Base-by-base conservation (phyloP, 2,888 invertebrate genomes). In the Eilema griseolum region DNA sequence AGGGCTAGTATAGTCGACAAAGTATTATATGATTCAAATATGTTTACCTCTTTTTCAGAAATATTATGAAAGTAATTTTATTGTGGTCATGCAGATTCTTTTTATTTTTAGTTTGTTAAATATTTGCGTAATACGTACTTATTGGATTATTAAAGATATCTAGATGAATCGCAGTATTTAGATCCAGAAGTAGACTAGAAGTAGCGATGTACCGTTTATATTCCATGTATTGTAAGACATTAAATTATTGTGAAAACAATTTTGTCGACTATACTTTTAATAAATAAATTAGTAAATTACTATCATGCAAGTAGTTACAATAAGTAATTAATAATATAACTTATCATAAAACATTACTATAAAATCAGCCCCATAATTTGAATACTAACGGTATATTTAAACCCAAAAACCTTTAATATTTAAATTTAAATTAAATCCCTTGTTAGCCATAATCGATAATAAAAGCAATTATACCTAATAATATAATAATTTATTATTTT, bases 1-100 rank as follows among this genome's bases (percentile, higher is more conserved):
- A 62, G 61, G 62, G 31, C 1, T 66, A 76, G 76, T 59, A 76
- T 26, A 75, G 73, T 71, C 77, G 79, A 73, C 75, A 67, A 75
- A n/a, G 57, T 5, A 33, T 41, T 59, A 41, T 26, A 14, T 26
- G 4, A 59, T 20, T 5, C 2, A 33, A 26, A 31, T 56, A 7
- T 23, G 2, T 28, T 8, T 20, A 28, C 0, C 14, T 16, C 4
- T 46, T 46, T 4, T 20, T n/a, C 20, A n/a, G n/a, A 52, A 52
- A n/a, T 52, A 52, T n/a, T n/a, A 10, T n/a, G 20, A 46, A 46
- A 20, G 5, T 20, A 20, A 5, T 46, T 46, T 46, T 20, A 20
- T 20, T 20, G 16, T 46, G 7, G 46, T 46, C 16, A 46, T 46
- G 7, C 41, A 16, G 46, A 20, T 20, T 46, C 10, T 52, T 52